phyloP scores from a whole-genome alignment of 2,797 vertebrate species.

The Coendou prehensilis region DNA sequence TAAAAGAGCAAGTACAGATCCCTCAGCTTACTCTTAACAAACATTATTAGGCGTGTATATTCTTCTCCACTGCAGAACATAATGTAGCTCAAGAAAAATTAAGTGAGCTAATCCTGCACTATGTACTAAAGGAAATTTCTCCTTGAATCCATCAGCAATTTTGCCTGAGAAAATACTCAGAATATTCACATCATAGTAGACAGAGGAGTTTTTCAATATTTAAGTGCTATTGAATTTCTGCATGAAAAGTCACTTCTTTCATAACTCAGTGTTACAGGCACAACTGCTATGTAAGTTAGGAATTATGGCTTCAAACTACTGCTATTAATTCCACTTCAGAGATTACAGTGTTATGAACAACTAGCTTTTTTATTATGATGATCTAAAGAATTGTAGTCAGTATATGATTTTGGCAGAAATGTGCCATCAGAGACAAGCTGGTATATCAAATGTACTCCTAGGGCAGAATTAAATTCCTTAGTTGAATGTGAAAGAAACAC shows the following conservation, averaged over 20 bases:
- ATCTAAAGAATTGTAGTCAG: conserved; percentile 62
- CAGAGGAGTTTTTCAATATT: conserved; percentile 18
- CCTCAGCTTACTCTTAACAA: conserved; percentile 69
- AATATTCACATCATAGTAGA: neutral
- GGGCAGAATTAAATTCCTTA: conserved; percentile 59
- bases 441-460: conserved; percentile 62
- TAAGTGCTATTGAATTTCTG: conserved; percentile 67
- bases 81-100: conserved; percentile 75
- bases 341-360: conserved; percentile 74
- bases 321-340: conserved; percentile 76
- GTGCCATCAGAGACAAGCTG: conserved; percentile 61
- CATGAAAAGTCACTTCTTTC: conserved; percentile 53
- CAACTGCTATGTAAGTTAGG: conserved; percentile 49
- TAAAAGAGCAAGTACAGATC: conserved; percentile 66
- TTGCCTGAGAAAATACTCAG: conserved; percentile 10
- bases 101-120: conserved; percentile 73
- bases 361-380: conserved; percentile 71
- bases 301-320: conserved; percentile 55
- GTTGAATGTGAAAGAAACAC: conserved; percentile 29
- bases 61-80: conserved; percentile 67
- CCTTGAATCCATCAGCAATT: conserved; percentile 1
- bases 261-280: neutral
- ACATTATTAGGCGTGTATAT: conserved; percentile 71
- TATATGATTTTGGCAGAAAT: conserved; percentile 67
- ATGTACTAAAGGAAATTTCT: conserved; percentile 66